phyloP scores from a whole-genome alignment of 2,888 invertebrate genomes.

The Phyllotreta striolata region DNA sequence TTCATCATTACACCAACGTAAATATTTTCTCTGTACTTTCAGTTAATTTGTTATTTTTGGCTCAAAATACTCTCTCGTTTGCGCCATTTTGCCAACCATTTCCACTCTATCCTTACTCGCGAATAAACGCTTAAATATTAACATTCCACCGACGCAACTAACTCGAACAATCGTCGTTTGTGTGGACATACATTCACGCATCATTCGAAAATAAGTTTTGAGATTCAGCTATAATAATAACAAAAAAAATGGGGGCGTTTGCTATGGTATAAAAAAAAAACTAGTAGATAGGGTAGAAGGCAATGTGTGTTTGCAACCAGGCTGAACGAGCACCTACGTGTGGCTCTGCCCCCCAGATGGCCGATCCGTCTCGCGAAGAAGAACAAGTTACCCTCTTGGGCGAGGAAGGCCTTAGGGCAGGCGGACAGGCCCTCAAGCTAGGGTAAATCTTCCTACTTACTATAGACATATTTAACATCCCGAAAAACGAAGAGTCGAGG shows the following conservation, averaged over 20 bases:
- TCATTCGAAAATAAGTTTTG: too few species aligned
- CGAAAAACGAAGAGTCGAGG: too few species aligned
- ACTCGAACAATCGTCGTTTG: too few species aligned
- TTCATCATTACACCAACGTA: too few species aligned
- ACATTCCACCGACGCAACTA: too few species aligned
- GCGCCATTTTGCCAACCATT: too few species aligned
- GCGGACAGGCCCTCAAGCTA: conserved; percentile 96
- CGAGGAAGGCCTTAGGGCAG: conserved; percentile 93
- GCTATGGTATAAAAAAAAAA: conserved; percentile 10
- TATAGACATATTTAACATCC: not conserved
- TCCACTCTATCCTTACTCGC: too few species aligned
- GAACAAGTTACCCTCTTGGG: conserved; percentile 96
- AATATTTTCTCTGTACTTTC: too few species aligned
- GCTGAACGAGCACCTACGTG: conserved; percentile 65
- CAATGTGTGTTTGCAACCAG: conserved; percentile 76
- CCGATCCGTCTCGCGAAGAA: conserved; percentile 95
- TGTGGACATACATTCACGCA: too few species aligned
- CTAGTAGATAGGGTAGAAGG: conserved; percentile 46
- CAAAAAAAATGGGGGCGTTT: conserved; percentile 11
- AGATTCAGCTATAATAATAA: not conserved
- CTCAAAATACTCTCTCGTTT: too few species aligned
- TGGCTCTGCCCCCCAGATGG: conserved; percentile 80
- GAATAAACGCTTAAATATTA: too few species aligned
- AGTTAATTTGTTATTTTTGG: too few species aligned
- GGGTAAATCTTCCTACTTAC: conserved; percentile 77